A percentile compares a stretch with the other conserved stretches of the same genome.
Conservation (phyloP, 2,797 vertebrate genomes). For the Acrocephalus scirpaceus region DNA sequence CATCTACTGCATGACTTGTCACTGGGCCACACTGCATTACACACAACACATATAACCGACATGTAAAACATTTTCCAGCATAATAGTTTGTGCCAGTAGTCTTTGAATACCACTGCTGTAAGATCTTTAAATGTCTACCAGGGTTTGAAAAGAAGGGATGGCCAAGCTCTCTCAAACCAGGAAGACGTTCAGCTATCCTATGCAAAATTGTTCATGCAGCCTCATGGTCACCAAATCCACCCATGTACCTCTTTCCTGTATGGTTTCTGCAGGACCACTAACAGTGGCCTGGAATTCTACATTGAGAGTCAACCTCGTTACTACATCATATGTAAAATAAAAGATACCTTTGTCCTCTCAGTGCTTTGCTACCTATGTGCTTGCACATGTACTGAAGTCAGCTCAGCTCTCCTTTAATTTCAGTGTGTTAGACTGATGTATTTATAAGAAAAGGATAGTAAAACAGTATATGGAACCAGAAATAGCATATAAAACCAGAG, state of each 20-base stretch:
- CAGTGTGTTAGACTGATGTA: not conserved
- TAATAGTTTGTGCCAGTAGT: not conserved
- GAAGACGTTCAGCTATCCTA: not conserved
- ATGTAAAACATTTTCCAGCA: not conserved
- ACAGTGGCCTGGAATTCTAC: not conserved
- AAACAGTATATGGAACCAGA: not conserved
- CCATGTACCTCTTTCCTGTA: not conserved
- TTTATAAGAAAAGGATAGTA: not conserved
- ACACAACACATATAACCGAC: not conserved
- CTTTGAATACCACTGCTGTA: not conserved
- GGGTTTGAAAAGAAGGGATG: not conserved
- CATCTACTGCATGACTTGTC: not conserved
- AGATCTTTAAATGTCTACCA: not conserved
- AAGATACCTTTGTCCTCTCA: not conserved
- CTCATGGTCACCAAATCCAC: not conserved
- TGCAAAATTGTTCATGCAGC: not conserved
- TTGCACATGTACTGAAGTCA: not conserved
- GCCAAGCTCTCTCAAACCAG: not conserved
- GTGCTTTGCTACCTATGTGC: not conserved
- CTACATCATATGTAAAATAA: not conserved
- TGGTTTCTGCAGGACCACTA: not conserved
- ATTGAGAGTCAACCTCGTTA: not conserved
- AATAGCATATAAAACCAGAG: not conserved
- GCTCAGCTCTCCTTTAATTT: not conserved
- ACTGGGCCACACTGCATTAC: not conserved